Evolutionary conservation across 2,797 vertebrate species (phyloP).

Genomic region (Lepus oiostolus): DNA sequence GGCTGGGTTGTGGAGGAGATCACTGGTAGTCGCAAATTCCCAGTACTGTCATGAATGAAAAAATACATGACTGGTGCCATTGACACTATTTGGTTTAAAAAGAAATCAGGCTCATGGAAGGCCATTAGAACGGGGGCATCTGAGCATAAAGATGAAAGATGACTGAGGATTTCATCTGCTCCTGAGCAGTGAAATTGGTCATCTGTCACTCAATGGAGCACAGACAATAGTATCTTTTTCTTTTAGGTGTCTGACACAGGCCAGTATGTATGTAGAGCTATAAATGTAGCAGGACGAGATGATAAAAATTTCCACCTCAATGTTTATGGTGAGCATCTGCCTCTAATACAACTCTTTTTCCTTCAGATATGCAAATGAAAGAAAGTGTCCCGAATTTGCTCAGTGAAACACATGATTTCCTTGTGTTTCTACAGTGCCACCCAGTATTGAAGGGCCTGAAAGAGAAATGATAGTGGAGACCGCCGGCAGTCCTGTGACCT

Average conservation of each 20-base stretch:
- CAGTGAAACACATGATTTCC: slow-evolving; percentile 6
- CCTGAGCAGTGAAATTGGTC: slow-evolving; percentile 66
- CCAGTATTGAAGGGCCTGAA: slow-evolving; percentile 93
- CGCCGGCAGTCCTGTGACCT: slow-evolving; percentile 93
- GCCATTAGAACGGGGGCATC: slow-evolving; percentile 56
- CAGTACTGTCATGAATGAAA: not conserved
- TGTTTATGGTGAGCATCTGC: slow-evolving; percentile 92
- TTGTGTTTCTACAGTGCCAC: slow-evolving; percentile 91
- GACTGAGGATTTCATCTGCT: slow-evolving; percentile 75
- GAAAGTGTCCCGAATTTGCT: slow-evolving; percentile 25
- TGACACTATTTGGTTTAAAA: slow-evolving; percentile 16
- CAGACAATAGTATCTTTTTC: slow-evolving; percentile 84
- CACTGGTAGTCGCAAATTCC: not conserved
- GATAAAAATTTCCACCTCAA: slow-evolving; percentile 98
- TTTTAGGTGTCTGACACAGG: slow-evolving; percentile 97
- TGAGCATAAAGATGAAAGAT: slow-evolving; percentile 75
- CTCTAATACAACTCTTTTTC: slow-evolving; percentile 73
- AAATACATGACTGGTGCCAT: not conserved
- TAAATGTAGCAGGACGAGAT: slow-evolving; percentile 96
- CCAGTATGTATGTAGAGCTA: slow-evolving; percentile 97
- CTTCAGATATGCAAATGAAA: slow-evolving; percentile 78
- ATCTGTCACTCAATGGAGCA: slow-evolving; percentile 76
- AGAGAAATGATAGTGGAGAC: slow-evolving; percentile 92
- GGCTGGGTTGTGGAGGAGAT: slow-evolving; percentile 1
- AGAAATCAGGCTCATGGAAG: slow-evolving; percentile 29